Evolutionary conservation across 2,888 invertebrate genomes (phyloP).

Genomic region (Dermolepida albohirtum): DNA sequence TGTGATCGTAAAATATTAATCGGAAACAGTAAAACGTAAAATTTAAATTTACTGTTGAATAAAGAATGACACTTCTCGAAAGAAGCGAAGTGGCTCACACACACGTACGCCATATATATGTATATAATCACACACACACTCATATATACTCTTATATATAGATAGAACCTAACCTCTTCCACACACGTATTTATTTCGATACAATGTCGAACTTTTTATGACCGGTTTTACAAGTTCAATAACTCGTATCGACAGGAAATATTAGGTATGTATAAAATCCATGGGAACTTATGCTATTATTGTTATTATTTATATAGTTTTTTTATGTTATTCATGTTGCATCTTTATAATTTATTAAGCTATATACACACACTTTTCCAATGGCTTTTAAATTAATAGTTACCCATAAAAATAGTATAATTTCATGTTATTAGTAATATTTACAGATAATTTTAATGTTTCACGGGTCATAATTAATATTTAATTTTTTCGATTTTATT

Average conservation of each 20-base stretch:
- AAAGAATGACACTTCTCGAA: conserved; percentile 35
- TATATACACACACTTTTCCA: conserved; percentile 15
- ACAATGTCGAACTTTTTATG: conserved; percentile 38
- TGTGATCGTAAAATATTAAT: conserved; percentile 38
- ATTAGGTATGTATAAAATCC: conserved; percentile 31
- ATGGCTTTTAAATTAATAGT: conserved; percentile 24
- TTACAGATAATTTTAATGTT: conserved; percentile 28
- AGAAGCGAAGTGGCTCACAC: conserved; percentile 15
- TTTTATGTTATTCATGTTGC: conserved; percentile 18
- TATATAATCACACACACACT: too few species aligned
- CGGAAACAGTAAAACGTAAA: conserved; percentile 38
- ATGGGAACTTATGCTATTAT: conserved; percentile 37
- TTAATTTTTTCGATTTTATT: background rate
- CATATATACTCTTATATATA: too few species aligned
- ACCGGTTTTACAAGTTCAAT: conserved; percentile 39
- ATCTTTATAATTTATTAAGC: conserved; percentile 31
- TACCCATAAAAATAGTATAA: conserved; percentile 20
- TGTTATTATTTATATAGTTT: conserved; percentile 36
- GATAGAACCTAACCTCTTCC: background rate
- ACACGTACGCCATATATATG: background rate
- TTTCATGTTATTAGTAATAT: conserved; percentile 21
- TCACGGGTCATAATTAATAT: conserved; percentile 23
- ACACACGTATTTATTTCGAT: conserved; percentile 34
- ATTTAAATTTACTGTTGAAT: conserved; percentile 39
- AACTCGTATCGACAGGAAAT: conserved; percentile 37